phyloP scores from a whole-genome alignment of 1,140 invertebrate species.

The Streblospio benedicti region DNA sequence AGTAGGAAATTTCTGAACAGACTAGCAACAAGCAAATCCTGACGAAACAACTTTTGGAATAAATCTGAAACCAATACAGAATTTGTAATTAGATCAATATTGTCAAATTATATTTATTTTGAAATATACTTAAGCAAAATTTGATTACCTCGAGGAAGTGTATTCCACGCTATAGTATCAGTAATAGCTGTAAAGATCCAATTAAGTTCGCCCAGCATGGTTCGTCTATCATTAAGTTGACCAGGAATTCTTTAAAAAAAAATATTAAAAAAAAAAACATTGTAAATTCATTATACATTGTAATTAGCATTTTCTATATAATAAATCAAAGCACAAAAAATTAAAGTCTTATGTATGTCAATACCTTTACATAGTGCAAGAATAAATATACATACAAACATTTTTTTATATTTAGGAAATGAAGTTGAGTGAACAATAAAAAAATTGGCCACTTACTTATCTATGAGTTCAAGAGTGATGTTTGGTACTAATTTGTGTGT shows the following conservation, averaged over 20 bases:
- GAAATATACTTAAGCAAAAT: no score
- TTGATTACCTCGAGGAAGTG: slow-evolving; percentile 74
- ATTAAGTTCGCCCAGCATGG: slow-evolving; percentile 96
- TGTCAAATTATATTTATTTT: no score
- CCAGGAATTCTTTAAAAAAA: slow-evolving; percentile 67
- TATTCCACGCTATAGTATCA: slow-evolving; percentile 99
- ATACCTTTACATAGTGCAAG: no score
- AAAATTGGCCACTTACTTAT: slow-evolving; percentile 83
- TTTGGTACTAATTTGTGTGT: slow-evolving; percentile 71
- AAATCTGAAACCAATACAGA: slow-evolving; percentile 57
- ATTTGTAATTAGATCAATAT: neutral
- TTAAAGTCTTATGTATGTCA: no score
- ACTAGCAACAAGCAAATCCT: slow-evolving; percentile 92
- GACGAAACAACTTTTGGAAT: slow-evolving; percentile 90
- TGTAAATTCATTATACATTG: slow-evolving; percentile 1
- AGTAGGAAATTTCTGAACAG: slow-evolving; percentile 95
- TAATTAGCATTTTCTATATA: neutral
- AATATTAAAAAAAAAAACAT: slow-evolving; percentile 14
- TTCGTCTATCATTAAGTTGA: slow-evolving; percentile 83
- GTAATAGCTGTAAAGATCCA: slow-evolving; percentile 99
- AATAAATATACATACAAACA: no score
- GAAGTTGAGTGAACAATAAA: no score
- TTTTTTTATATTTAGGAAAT: no score
- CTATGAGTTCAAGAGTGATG: slow-evolving; percentile 72
- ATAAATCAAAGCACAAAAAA: no score